A percentile compares a stretch with the other conserved stretches of the same genome.
Conservation (phyloP, 2,888 invertebrate species). For the Phanerotoma sp. region DNA sequence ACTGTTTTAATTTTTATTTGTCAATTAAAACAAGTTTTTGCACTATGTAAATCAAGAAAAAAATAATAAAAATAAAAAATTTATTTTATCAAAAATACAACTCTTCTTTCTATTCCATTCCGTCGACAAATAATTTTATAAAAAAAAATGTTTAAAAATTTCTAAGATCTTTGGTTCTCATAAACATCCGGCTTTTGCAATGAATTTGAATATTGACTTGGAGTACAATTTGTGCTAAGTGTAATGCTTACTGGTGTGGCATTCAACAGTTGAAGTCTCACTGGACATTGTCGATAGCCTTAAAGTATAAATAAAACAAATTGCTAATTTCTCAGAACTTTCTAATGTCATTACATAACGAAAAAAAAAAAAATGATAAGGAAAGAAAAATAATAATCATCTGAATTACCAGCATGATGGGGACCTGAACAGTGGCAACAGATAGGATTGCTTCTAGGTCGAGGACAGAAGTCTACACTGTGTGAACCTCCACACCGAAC, state of each 20-base stretch:
- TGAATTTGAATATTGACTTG: not conserved
- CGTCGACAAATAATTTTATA: too few relatives aligned
- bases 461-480: constrained; percentile 59
- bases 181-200: too few relatives aligned
- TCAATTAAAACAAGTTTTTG: too few relatives aligned
- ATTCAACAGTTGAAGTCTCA: constrained; percentile 58
- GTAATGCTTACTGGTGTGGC: constrained; percentile 57
- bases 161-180: too few relatives aligned
- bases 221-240: constrained; percentile 43
- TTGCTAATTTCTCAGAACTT: too few relatives aligned
- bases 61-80: too few relatives aligned
- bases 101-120: too few relatives aligned
- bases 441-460: constrained; percentile 58
- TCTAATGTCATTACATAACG: not conserved
- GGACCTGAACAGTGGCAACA: constrained; percentile 61
- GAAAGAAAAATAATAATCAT: too few relatives aligned
- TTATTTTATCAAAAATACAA: too few relatives aligned
- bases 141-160: too few relatives aligned
- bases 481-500: constrained; percentile 61
- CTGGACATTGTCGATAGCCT: constrained; percentile 57
- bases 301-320: too few relatives aligned
- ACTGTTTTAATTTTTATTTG: not conserved
- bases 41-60: constrained; percentile 14
- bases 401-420: constrained; percentile 62
- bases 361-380: constrained; percentile 8